Conservation (phyloP, 2,888 invertebrate species). For the Athalia rosae region DNA sequence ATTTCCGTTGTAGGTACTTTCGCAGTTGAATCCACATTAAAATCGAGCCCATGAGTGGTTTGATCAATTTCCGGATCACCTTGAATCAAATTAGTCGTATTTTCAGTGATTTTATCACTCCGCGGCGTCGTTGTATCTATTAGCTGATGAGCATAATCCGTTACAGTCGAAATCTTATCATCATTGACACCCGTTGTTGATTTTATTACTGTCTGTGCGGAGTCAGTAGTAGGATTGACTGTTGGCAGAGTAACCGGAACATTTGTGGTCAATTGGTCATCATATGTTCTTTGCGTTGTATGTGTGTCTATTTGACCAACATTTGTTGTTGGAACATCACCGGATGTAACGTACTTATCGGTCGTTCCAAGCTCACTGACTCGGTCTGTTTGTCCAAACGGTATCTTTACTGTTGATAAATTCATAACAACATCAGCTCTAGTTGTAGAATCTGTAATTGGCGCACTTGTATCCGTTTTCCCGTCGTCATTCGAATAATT, state of each 20-base stretch:
- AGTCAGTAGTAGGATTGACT: neutral
- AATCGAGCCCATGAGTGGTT: too few relatives aligned
- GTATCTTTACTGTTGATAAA: too few relatives aligned
- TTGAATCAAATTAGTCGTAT: too few relatives aligned
- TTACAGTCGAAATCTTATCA: too few relatives aligned
- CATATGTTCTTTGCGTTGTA: neutral
- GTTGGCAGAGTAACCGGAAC: neutral
- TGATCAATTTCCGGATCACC: too few relatives aligned
- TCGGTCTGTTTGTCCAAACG: neutral
- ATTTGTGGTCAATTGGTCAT: neutral
- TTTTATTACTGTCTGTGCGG: neutral
- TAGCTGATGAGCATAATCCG: too few relatives aligned
- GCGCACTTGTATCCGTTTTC: neutral
- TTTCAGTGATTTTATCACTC: too few relatives aligned
- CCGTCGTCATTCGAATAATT: neutral
- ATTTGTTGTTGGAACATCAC: neutral
- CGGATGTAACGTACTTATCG: neutral
- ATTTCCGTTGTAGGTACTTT: too few relatives aligned
- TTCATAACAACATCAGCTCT: too few relatives aligned
- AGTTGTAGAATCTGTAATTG: slow-evolving; percentile 2
- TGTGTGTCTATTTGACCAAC: neutral
- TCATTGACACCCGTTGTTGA: neutral
- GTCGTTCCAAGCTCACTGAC: slow-evolving; percentile 18
- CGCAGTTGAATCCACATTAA: too few relatives aligned
- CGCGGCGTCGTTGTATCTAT: too few relatives aligned